Conservation (phyloP, 1,140 invertebrate genomes). For the Procambarus virginalis region DNA sequence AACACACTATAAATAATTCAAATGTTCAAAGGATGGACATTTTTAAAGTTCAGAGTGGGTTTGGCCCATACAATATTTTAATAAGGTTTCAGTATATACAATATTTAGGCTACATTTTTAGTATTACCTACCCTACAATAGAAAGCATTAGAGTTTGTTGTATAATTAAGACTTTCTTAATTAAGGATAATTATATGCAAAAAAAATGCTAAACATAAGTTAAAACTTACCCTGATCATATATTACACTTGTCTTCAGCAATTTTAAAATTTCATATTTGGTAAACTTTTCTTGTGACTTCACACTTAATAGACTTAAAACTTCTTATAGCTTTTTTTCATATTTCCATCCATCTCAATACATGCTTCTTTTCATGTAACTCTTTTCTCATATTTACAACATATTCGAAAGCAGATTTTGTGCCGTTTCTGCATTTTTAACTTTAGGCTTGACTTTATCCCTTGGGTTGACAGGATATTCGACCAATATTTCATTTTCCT, state of each 20-base stretch:
- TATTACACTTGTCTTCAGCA: constrained; percentile 60
- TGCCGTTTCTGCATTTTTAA: not conserved
- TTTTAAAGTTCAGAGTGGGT: too few relatives aligned
- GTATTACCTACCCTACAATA: too few relatives aligned
- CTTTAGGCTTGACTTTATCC: constrained; percentile 1
- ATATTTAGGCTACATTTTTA: too few relatives aligned
- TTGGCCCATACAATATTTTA: too few relatives aligned
- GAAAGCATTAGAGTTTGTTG: too few relatives aligned
- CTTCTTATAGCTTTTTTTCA: constrained; percentile 33
- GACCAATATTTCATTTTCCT: not conserved
- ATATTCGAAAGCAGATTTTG: constrained; percentile 60
- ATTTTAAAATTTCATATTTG: constrained; percentile 56
- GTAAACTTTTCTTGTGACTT: constrained; percentile 39
- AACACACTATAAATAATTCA: too few relatives aligned
- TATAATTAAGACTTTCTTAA: too few relatives aligned
- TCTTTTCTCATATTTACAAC: constrained; percentile 57
- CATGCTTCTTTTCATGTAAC: constrained; percentile 2
- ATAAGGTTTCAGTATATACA: too few relatives aligned
- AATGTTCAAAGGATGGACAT: too few relatives aligned
- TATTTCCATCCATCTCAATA: constrained; percentile 1
- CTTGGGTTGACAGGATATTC: not conserved
- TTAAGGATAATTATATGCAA: not conserved
- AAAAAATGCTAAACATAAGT: not conserved
- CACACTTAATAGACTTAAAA: constrained; percentile 55
- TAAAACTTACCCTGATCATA: constrained; percentile 69